These are phyloP conservation scores for Bovichtus variegatus DNA, from an alignment of 2,797 vertebrate species.

Conservation along the genomic window DNA sequence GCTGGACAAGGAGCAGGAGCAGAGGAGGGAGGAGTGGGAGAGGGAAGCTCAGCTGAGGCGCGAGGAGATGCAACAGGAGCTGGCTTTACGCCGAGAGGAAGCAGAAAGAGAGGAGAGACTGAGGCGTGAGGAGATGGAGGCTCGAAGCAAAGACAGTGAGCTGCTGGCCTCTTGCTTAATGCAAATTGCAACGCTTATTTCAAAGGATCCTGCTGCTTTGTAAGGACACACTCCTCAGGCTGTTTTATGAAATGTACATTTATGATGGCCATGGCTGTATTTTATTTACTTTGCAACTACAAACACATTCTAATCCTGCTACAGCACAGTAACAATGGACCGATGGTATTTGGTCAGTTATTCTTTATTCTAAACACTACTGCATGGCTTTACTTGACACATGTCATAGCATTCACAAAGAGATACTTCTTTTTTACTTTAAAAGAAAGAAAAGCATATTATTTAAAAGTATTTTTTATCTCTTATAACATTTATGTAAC, in stretches of 20 bases:
- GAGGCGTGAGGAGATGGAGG: slow-evolving; percentile 21
- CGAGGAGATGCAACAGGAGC: slow-evolving; percentile 32
- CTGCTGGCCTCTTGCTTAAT: slow-evolving; percentile 5
- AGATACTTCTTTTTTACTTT: neutral
- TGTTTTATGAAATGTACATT: neutral
- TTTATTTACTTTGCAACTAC: too few species aligned
- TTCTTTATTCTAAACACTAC: neutral
- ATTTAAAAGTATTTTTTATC: neutral
- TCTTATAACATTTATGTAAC: neutral
- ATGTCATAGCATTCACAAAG: neutral
- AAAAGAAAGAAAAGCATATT: neutral
- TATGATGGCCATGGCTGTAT: neutral
- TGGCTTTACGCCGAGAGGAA: slow-evolving; percentile 5
- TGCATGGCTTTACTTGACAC: too few species aligned
- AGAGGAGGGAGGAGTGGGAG: slow-evolving; percentile 13
- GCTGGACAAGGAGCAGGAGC: slow-evolving; percentile 32
- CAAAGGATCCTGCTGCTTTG: neutral
- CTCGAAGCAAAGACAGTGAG: slow-evolving; percentile 13
- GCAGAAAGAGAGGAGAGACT: slow-evolving; percentile 22
- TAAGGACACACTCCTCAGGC: neutral
- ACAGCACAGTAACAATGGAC: neutral
- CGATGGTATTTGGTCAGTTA: neutral
- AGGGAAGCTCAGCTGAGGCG: slow-evolving; percentile 17
- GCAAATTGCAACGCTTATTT: neutral
- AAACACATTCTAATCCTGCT: too few species aligned